Evolutionary conservation across 2,113 vertebrate genomes (phyloP).

Genomic region (Tyrannus savana): DNA sequence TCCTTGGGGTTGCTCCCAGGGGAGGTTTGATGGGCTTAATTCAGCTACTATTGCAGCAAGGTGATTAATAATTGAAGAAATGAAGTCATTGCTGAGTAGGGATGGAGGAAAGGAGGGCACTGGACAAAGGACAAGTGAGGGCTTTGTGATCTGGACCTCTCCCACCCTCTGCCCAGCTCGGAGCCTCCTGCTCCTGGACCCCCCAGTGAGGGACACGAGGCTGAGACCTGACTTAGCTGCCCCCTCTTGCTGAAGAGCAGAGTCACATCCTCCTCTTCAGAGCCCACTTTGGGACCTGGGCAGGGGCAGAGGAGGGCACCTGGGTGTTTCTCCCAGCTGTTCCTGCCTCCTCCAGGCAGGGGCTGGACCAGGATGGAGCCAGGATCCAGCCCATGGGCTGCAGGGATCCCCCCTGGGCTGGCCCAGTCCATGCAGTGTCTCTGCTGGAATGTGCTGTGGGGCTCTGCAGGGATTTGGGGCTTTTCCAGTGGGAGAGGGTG

Average conservation of each 20-base stretch:
- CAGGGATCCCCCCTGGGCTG: not conserved
- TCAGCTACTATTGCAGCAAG: not conserved
- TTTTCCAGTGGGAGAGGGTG: not conserved
- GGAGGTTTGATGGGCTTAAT: slow-evolving; percentile 41
- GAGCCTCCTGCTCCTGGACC: not conserved
- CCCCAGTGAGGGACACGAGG: rapidly evolving
- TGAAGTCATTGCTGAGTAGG: not conserved
- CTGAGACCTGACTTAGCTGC: not conserved
- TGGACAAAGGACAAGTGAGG: not conserved
- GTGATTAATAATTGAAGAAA: slow-evolving; percentile 63
- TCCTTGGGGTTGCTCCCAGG: not conserved
- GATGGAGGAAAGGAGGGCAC: not conserved
- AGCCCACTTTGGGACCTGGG: not conserved
- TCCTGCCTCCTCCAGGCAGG: not conserved
- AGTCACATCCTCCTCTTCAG: not conserved
- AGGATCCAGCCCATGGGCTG: not conserved
- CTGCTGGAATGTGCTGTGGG: not conserved
- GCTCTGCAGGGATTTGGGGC: not conserved
- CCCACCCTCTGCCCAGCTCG: not conserved
- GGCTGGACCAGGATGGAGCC: not conserved
- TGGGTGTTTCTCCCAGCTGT: not conserved
- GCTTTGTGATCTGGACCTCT: not conserved
- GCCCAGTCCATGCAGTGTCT: not conserved
- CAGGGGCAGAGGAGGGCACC: not conserved
- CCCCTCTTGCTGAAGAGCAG: not conserved